phyloP scores from a whole-genome alignment of 2,888 invertebrate species.

The Clistopyga incitator region DNA sequence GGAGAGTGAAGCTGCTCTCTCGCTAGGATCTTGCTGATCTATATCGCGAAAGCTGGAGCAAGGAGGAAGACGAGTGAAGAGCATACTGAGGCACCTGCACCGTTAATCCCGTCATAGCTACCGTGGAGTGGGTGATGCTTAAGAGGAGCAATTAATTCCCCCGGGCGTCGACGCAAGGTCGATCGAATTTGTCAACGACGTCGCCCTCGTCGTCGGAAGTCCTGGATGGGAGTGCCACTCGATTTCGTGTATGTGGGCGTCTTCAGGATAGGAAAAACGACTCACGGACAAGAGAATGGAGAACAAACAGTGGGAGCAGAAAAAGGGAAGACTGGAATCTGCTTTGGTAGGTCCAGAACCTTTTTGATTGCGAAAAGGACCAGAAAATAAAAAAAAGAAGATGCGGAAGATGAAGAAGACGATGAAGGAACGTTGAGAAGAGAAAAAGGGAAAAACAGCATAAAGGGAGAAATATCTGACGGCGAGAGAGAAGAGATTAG shows the following conservation, averaged over 20 bases:
- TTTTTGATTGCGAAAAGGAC: no score
- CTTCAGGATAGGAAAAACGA: constrained; percentile 1
- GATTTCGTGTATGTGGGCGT: constrained; percentile 34
- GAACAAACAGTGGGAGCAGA: neutral
- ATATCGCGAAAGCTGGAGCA: constrained; percentile 17
- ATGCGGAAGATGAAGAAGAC: no score
- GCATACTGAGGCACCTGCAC: constrained; percentile 43
- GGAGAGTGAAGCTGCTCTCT: constrained; percentile 59
- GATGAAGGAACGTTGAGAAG: no score
- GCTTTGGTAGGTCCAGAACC: no score
- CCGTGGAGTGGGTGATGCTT: constrained; percentile 58
- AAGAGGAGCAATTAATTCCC: constrained; percentile 65
- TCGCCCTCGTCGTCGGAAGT: constrained; percentile 36
- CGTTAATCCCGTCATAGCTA: constrained; percentile 61
- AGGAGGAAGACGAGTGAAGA: constrained; percentile 6
- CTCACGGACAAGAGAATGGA: neutral
- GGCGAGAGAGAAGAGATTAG: no score
- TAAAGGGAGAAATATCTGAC: no score
- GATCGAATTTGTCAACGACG: constrained; percentile 66
- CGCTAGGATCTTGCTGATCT: constrained; percentile 13
- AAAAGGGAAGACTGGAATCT: neutral
- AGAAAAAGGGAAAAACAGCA: no score
- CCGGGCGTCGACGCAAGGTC: constrained; percentile 64
- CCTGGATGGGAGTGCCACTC: constrained; percentile 33
- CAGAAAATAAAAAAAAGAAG: no score